Evolutionary conservation across 2,797 vertebrate species (phyloP), one percentile per base, ranked within the genome.

Genomic region (Poeciliopsis paucimaculata): DNA sequence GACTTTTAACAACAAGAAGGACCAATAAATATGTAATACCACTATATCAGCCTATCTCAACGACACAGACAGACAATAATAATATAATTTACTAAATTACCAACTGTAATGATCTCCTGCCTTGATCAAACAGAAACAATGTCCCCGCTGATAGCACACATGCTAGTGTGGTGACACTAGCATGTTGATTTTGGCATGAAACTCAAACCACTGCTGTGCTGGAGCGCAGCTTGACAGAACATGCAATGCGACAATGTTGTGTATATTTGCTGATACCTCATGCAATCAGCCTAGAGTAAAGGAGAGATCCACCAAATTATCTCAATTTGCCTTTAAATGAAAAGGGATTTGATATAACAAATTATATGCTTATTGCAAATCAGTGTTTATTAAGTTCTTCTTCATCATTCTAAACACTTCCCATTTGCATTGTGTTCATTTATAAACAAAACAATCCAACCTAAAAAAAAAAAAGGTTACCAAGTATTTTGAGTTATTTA

Each of bases 111-210:
- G 39, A 75, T 43, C 36, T 41, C 23, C 47, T 51, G 51, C 68
- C 43, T 70, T 71, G 20, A 55, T 55, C 11, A 77, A 71, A 70
- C 15, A 68, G 49, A 26, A 77, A 4, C 36, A 31, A 71, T 23
- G 41, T 43, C 34, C 34, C 49, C 16, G 39, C 47, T 71, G 66
- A 45, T n/a, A n/a, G n/a, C n/a, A n/a, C n/a, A n/a, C n/a, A n/a
- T n/a, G n/a, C n/a, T n/a, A n/a, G n/a, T n/a, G 1, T 49, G 57
- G 34, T 60, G 72, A 53, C 62, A 41, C 39, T 36, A 36, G 28
- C 57, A 53, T 31, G 36, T 15, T 60, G 73, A 34, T 72, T 70
- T 60, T 60, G 75, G 79, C 36, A 31, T 70, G 20, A 53, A 26
- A 51, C 46, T 55, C 15, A 70, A 55, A 55, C 28, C 12, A 18